Percentiles rank a stretch among this genome's conserved stretches.
These are phyloP conservation scores for Trichechus manatus DNA, from an alignment of 2,113 vertebrate genomes.

Conservation along the genomic window DNA sequence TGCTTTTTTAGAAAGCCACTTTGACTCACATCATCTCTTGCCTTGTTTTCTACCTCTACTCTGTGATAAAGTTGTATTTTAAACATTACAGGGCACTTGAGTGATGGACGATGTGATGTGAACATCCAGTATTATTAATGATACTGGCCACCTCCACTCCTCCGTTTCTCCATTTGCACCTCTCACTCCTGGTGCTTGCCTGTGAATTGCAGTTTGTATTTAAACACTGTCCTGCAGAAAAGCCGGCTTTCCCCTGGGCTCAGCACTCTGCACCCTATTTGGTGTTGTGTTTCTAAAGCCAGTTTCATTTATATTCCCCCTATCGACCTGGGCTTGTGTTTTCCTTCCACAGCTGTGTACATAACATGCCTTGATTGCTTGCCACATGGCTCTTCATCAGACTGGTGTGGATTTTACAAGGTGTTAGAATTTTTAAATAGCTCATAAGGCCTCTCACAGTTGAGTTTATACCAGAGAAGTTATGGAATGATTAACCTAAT, in stretches of 20 bases:
- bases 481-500: constrained; percentile 58
- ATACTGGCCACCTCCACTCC: rapidly evolving
- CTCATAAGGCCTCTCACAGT: constrained; percentile 10
- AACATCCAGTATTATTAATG: neutral
- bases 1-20: neutral
- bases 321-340: neutral
- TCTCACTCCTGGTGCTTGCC: neutral
- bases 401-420: constrained; percentile 68
- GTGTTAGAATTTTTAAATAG: constrained; percentile 59
- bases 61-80: neutral
- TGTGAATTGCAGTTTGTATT: neutral
- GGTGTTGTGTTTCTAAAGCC: constrained; percentile 19
- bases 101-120: neutral
- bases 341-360: constrained; percentile 1
- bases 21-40: neutral
- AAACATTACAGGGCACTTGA: neutral
- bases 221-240: neutral
- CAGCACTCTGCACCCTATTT: neutral
- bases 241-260: neutral
- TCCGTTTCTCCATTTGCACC: neutral
- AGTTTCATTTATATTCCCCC: constrained; percentile 6
- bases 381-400: neutral
- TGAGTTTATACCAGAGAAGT: constrained; percentile 53
- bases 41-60: neutral
- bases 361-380: neutral